Base-by-base conservation (phyloP, 2,888 invertebrate genomes). In the Balanococcus diminutus region DNA sequence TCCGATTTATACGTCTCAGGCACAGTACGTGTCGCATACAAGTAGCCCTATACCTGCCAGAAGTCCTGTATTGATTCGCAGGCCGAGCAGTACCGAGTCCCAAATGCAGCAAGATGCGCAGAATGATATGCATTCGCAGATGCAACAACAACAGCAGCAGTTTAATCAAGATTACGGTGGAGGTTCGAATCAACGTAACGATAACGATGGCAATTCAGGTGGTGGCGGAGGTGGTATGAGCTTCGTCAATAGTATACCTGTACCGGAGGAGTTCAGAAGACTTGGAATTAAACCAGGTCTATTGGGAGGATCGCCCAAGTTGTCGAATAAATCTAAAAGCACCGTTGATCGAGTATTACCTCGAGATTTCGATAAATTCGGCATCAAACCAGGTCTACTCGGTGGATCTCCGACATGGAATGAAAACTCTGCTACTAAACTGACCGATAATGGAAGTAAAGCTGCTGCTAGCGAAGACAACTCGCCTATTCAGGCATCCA, bases 51-150 rank as follows among this genome's bases (percentile, higher is more conserved):
- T 87, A 72, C 90, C 91, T 9, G 90, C 90, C 42, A 90, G 90
- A 87, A 91, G 91, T 88, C 91, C 91, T 6, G 31, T 91, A 87
- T 88, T 89, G 56, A 89, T 89, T 82, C 91, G 91, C 86, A 91
- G 92, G 51, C 91, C 91, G 4, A 91, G 91, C 2, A 91, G 92
- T 90, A 92, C 92, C 0, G 93, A 93, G 87, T 88, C 90, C 89
- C 82, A 87, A 81, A 84, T 87, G 83, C 87, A 87, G 31, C 81
- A 87, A 46, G 84, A 87, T 87, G 87, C 86, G 22, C 87, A 88
- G 86, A 81, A 46, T 4, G 61, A 61, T 19, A 56, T 82, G 28
- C 82, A 51, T n/a, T 82, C 56, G 22, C 51, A 56, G 16, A 82
- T 82, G 32, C 31, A 56, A 22, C 51, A 51, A 19, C 51, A 51